phyloP scores from a whole-genome alignment of 2,113 vertebrate genomes.

The Shinisaurus crocodilurus region DNA sequence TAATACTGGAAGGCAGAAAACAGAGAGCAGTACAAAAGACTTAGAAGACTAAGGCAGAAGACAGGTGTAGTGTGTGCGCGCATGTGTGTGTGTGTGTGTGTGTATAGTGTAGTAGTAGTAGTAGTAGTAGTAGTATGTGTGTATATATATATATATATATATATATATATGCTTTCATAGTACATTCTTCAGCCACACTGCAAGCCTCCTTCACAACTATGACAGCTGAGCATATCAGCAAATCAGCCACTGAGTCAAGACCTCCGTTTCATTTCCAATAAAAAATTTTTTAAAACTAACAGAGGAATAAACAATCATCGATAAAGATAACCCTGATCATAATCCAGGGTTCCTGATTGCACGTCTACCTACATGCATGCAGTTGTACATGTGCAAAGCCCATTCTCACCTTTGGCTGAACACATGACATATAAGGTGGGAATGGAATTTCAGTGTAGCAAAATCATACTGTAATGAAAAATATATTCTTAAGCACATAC shows the following conservation, averaged over 20 bases:
- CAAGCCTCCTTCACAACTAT: neutral
- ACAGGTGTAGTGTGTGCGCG: neutral
- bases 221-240: neutral
- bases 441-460: neutral
- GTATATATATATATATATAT: too few relatives aligned
- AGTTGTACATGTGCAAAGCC: too few relatives aligned
- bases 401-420: too few relatives aligned
- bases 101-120: too few relatives aligned
- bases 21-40: too few relatives aligned
- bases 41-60: neutral
- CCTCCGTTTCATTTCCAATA: too few relatives aligned
- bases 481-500: neutral
- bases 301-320: neutral
- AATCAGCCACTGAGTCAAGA: neutral
- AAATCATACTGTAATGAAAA: conserved; percentile 11
- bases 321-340: neutral
- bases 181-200: neutral
- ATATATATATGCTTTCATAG: neutral
- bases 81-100: too few relatives aligned
- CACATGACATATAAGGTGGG: too few relatives aligned
- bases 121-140: too few relatives aligned
- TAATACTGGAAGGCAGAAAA: neutral
- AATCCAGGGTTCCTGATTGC: too few relatives aligned
- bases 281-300: too few relatives aligned
- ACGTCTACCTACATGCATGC: too few relatives aligned